Percentiles rank a stretch among this genome's conserved stretches.
These are phyloP conservation scores for Cheilosia pagana DNA, from an alignment of 2,888 invertebrate species.

Conservation along the genomic window DNA sequence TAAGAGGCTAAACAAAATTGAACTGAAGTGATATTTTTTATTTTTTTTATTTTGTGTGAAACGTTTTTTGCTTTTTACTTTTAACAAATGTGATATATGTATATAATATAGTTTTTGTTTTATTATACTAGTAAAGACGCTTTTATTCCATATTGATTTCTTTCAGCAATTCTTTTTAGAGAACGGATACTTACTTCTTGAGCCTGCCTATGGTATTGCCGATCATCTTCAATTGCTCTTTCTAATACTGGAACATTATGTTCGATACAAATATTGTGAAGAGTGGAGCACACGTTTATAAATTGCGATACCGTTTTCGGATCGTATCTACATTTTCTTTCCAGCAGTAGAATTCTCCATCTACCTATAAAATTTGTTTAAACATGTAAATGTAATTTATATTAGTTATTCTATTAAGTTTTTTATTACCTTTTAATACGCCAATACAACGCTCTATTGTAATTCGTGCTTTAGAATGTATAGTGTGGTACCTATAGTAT, in stretches of 20 bases:
- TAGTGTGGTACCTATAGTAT: too few relatives aligned
- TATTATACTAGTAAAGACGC: too few relatives aligned
- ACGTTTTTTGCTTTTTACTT: too few relatives aligned
- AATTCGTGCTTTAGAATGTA: too few relatives aligned
- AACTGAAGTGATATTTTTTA: too few relatives aligned
- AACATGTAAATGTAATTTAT: background rate
- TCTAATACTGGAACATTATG: background rate
- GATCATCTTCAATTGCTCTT: background rate
- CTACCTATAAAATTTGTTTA: background rate
- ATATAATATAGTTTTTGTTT: too few relatives aligned
- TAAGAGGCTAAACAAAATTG: too few relatives aligned
- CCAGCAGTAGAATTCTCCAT: background rate
- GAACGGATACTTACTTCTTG: background rate
- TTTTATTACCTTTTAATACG: background rate
- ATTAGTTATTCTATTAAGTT: background rate
- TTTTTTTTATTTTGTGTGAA: too few relatives aligned
- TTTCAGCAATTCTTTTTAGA: background rate
- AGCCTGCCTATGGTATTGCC: background rate
- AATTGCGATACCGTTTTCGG: background rate
- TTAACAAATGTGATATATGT: too few relatives aligned
- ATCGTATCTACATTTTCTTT: background rate
- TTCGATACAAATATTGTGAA: conserved; percentile 1
- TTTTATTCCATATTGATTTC: background rate
- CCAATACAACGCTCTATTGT: too few relatives aligned
- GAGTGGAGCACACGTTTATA: background rate